Evolutionary conservation across 2,888 invertebrate species (phyloP).

Genomic region (Amphiduros pacificus): DNA sequence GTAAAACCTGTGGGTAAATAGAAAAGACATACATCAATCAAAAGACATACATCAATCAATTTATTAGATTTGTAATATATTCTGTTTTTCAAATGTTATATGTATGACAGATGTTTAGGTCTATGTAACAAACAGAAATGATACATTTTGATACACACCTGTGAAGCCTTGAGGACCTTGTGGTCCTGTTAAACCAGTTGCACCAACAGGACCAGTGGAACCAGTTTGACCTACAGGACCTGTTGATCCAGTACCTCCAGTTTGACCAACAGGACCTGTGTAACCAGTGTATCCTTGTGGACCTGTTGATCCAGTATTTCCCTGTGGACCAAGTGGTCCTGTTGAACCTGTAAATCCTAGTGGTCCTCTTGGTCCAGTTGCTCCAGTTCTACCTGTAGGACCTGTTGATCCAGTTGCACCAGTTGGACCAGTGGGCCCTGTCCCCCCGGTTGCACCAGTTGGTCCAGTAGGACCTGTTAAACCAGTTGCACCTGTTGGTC

Average conservation of each 20-base stretch:
- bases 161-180: constrained; percentile 15
- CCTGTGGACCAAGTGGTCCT: constrained; percentile 64
- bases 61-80: no score
- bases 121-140: no score
- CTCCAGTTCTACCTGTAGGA: constrained; percentile 11
- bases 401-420: constrained; percentile 11
- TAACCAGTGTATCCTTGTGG: constrained; percentile 12
- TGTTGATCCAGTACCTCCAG: constrained; percentile 11
- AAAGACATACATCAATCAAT: no score
- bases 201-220: not conserved
- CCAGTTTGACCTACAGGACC: constrained; percentile 63
- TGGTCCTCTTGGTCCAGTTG: constrained; percentile 5
- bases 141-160: no score
- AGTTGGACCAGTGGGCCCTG: constrained; percentile 4
- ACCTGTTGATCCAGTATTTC: constrained; percentile 13
- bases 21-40: constrained; percentile 16
- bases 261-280: constrained; percentile 13
- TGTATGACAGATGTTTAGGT: no score
- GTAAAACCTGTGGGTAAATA: not conserved
- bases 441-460: not conserved
- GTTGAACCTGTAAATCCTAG: not conserved
- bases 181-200: constrained; percentile 8
- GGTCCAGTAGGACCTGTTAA: not conserved
- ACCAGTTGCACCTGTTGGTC: constrained; percentile 10
- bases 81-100: no score